A percentile compares a stretch with the other conserved stretches of the same genome.
phyloP scores from a whole-genome alignment of 2,888 invertebrate species.

The Eristalis tenax region DNA sequence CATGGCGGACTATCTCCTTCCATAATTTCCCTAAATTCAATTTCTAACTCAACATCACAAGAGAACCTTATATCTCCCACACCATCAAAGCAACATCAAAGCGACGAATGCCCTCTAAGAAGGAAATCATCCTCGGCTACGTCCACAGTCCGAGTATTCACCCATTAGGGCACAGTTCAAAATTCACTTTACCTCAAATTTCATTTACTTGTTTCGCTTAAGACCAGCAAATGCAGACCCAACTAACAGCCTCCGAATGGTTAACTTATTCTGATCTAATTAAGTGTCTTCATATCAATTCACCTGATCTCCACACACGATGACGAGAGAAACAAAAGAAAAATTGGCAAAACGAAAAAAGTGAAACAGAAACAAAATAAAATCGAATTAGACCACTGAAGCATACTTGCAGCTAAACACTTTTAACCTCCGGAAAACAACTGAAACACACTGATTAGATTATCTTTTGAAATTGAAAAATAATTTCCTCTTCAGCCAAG shows the following conservation, averaged over 20 bases:
- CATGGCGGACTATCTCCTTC: too few species aligned
- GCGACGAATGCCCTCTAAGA: too few species aligned
- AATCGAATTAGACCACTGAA: conserved; percentile 37
- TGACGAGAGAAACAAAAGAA: neutral
- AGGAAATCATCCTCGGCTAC: too few species aligned
- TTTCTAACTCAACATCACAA: too few species aligned
- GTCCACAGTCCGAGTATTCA: too few species aligned
- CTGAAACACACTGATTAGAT: conserved; percentile 31
- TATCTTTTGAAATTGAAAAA: conserved; percentile 48
- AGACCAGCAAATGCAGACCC: neutral
- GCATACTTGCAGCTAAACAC: conserved; percentile 18
- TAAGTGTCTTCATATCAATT: neutral
- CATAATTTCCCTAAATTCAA: too few species aligned
- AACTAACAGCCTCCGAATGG: neutral
- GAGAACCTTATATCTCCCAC: too few species aligned
- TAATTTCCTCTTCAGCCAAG: conserved; percentile 21
- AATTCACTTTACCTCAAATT: neutral
- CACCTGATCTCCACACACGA: neutral
- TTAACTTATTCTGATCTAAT: neutral
- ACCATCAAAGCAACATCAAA: too few species aligned
- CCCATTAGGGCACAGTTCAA: neutral
- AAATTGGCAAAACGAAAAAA: too few species aligned
- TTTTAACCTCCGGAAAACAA: conserved; percentile 31
- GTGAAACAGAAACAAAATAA: neutral
- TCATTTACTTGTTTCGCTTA: neutral